Evolutionary conservation across 1,140 invertebrate species (phyloP).

Genomic region (Papilio dardanus): DNA sequence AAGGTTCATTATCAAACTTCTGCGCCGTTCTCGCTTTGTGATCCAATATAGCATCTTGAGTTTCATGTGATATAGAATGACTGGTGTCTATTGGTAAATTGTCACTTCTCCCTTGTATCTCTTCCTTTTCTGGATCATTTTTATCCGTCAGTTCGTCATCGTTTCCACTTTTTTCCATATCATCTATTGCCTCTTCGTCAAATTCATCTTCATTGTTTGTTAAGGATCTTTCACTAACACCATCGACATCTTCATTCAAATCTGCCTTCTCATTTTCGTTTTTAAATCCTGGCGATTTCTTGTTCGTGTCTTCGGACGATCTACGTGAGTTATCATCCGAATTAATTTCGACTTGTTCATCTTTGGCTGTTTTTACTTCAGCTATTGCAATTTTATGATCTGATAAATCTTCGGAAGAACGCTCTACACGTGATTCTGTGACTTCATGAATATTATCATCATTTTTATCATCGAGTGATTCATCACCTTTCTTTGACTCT

Average conservation of each 20-base stretch:
- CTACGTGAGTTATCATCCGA: not conserved
- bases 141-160: not conserved
- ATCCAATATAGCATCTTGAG: constrained; percentile 10
- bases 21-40: constrained; percentile 1
- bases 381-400: not conserved
- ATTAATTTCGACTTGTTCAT: not conserved
- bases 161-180: constrained; percentile 8
- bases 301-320: not conserved
- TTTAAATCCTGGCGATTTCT: not conserved
- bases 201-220: constrained; percentile 14
- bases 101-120: not conserved
- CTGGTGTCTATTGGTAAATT: constrained; percentile 3
- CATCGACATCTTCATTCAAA: not conserved
- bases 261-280: not conserved
- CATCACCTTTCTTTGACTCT: constrained; percentile 1
- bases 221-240: not conserved
- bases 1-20: not conserved
- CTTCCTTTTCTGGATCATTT: not conserved
- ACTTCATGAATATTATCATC: not conserved
- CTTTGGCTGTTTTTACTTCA: constrained; percentile 11
- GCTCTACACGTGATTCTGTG: constrained; percentile 1
- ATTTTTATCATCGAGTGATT: not conserved
- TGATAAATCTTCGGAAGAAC: not conserved
- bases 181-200: not conserved
- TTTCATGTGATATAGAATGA: not conserved